Percentiles rank a stretch among this genome's conserved stretches.
Evolutionary conservation across 2,888 invertebrate species (phyloP).

Genomic region (Lampropteryx suffumata): DNA sequence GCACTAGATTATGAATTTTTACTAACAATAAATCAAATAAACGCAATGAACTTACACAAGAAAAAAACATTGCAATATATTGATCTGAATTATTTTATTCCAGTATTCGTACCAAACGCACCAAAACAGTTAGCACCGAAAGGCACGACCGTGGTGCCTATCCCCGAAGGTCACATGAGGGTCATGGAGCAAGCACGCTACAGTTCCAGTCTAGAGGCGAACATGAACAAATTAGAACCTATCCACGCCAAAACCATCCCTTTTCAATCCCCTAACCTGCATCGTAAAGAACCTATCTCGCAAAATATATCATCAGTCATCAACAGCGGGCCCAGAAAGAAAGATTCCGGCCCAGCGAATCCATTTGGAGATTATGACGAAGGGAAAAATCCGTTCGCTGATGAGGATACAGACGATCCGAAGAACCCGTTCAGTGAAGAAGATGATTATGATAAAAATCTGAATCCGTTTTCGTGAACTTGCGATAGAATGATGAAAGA

Average conservation of each 20-base stretch:
- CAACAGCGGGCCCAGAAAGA: slow-evolving; percentile 16
- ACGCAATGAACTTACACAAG: no score
- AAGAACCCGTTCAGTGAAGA: slow-evolving; percentile 81
- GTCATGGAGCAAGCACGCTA: slow-evolving; percentile 78
- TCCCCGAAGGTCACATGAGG: slow-evolving; percentile 83
- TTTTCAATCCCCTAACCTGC: slow-evolving; percentile 48
- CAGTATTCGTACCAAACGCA: slow-evolving; percentile 65
- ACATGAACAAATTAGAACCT: slow-evolving; percentile 69
- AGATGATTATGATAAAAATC: slow-evolving; percentile 88
- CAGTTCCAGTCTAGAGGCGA: slow-evolving; percentile 85
- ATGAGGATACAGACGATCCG: slow-evolving; percentile 74
- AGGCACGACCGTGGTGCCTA: slow-evolving; percentile 71
- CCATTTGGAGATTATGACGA: slow-evolving; percentile 83
- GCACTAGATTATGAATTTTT: no score
- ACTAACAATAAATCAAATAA: no score
- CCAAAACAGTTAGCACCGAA: slow-evolving; percentile 58
- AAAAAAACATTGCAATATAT: background rate
- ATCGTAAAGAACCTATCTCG: slow-evolving; percentile 43
- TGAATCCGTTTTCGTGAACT: slow-evolving; percentile 87
- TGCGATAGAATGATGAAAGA: no score
- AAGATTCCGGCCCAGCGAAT: slow-evolving; percentile 37
- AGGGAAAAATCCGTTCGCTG: slow-evolving; percentile 85
- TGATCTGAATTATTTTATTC: slow-evolving; percentile 33
- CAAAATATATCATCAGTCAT: slow-evolving; percentile 55
- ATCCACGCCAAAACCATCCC: slow-evolving; percentile 39